Percentiles rank a stretch among this genome's conserved stretches.
phyloP scores from a whole-genome alignment of 2,113 vertebrate genomes.

The Stigmatopora nigra region DNA sequence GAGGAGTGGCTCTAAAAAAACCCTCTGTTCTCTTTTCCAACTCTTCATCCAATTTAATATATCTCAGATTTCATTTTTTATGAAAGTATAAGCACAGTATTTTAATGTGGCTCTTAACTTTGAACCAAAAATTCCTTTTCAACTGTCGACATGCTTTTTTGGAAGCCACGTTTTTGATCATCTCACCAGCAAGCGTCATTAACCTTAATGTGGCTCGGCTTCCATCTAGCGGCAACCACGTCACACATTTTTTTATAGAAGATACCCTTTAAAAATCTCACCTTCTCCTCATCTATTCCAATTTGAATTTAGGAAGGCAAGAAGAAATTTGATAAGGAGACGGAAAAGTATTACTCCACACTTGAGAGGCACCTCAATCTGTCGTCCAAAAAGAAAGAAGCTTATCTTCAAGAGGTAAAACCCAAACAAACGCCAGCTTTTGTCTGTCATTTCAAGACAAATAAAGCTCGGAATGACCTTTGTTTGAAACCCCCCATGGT shows the following conservation, averaged over 20 bases:
- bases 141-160: neutral
- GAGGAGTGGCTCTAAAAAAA: no score
- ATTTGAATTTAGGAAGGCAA: conserved; percentile 79
- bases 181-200: neutral
- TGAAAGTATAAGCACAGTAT: no score
- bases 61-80: no score
- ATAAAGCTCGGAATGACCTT: conserved; percentile 6
- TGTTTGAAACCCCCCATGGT: conserved; percentile 27
- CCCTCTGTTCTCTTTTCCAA: no score
- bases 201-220: conserved; percentile 36
- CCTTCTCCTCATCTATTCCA: neutral
- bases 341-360: conserved; percentile 91
- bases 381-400: conserved; percentile 91
- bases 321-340: conserved; percentile 96
- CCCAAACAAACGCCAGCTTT: conserved; percentile 19
- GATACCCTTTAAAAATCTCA: neutral
- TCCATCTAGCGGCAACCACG: conserved; percentile 56
- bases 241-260: neutral
- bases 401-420: conserved; percentile 89
- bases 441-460: conserved; percentile 4
- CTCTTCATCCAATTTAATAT: no score
- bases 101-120: no score
- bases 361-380: conserved; percentile 90
- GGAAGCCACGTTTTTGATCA: neutral
- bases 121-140: no score